Evolutionary conservation across 2,113 vertebrate species (phyloP), one percentile per base, ranked within the genome.

Genomic region (Platysteira castanea): DNA sequence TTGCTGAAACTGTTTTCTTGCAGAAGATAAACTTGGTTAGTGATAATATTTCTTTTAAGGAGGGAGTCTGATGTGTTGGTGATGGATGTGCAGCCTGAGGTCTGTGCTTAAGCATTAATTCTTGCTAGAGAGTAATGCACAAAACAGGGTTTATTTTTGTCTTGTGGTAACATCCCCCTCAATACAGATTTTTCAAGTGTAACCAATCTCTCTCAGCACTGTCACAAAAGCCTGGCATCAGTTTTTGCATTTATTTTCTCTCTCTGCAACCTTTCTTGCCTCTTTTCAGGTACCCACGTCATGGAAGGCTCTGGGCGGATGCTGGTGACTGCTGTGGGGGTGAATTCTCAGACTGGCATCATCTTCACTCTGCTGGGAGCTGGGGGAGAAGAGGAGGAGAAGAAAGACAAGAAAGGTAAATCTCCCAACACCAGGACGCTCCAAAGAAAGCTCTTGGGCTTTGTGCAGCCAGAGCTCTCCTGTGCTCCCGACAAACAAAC

Each of bases 391-490:
- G 99, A 99, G 84, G 99, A 99, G 97, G 99, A 99, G 95, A 99
- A 99, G 97, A 99, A 99, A 96, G 99, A 99, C 94, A 99, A 99
- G 98, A 99, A 99, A 99, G 99, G 99, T 99, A 98, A 97, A 97
- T 77, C 20, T 84, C 64, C 64, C 35, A 52, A 1, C 37, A 59
- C 5, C 33, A n/a, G n/a, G 47, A 31, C 24, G 15, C 59, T 83
- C 41, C 3, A 7, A 18, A 63, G 65, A 35, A 65, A 50, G 53
- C 87, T 65, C 31, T 3, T 39, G 39, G 67, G 63, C 44, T 82
- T 64, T 68, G 33, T n/a, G 56, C 69, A 73, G 60, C 60, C 57
- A n/a, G 56, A 88, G 61, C 44, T 80, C 44, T 69, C 44, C 64
- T 60, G 37, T 0, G 2, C 59, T 82, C 77, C 67, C 27, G 18